Conservation (phyloP, 2,797 vertebrate species). For the Silurus lanzhouensis region DNA sequence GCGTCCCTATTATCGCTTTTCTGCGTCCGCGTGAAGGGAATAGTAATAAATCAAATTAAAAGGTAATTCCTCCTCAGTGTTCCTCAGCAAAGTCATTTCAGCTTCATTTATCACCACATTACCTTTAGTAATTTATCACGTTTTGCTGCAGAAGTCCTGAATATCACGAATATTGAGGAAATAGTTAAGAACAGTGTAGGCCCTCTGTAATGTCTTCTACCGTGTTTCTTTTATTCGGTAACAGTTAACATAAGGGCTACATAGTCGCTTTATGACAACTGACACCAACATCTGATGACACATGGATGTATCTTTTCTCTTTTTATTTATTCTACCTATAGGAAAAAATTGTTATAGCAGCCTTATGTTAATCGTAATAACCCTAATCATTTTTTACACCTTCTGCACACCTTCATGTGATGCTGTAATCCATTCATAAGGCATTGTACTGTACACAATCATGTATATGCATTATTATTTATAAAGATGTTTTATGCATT, state of each 20-base stretch:
- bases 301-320: neutral
- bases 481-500: neutral
- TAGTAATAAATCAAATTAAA: conserved; percentile 77
- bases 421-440: neutral
- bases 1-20: conserved; percentile 56
- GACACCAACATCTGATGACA: neutral
- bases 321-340: neutral
- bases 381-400: no score
- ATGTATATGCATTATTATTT: neutral
- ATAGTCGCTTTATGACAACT: neutral
- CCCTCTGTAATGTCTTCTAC: conserved; percentile 40
- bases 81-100: conserved; percentile 67
- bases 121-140: conserved; percentile 69
- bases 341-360: neutral
- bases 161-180: conserved; percentile 53
- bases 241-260: neutral
- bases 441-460: neutral
- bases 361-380: neutral
- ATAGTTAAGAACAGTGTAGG: conserved; percentile 44
- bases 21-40: conserved; percentile 69
- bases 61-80: conserved; percentile 67
- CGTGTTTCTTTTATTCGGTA: neutral
- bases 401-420: neutral
- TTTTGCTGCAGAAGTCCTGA: conserved; percentile 56
- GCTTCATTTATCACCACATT: conserved; percentile 64